Percentiles rank a stretch among this genome's conserved stretches.
Evolutionary conservation across 1,140 invertebrate species (phyloP).

Genomic region (Maniola jurtina): DNA sequence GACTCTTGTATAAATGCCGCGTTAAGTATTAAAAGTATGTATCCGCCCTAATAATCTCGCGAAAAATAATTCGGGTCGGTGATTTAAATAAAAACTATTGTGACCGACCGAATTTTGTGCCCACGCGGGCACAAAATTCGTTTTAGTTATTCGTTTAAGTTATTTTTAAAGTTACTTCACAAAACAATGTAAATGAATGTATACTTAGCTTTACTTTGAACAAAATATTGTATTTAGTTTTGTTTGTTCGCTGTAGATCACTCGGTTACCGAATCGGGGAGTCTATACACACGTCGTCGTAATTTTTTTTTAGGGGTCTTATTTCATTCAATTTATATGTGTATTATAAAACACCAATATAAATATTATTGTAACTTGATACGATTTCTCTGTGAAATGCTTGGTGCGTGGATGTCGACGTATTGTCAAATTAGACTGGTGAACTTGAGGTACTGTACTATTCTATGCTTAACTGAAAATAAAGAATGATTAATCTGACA

Average conservation of each 20-base stretch:
- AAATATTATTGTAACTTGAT: slow-evolving; percentile 39
- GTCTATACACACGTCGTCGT: slow-evolving; percentile 25
- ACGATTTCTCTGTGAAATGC: slow-evolving; percentile 46
- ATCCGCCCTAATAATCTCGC: too few species aligned
- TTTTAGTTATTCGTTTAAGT: too few species aligned
- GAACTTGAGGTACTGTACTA: slow-evolving; percentile 72
- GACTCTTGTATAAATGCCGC: too few species aligned
- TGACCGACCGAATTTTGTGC: too few species aligned
- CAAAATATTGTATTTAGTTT: slow-evolving; percentile 48
- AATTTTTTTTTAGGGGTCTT: slow-evolving; percentile 40
- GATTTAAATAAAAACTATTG: too few species aligned
- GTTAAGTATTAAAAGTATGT: too few species aligned
- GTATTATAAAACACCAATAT: slow-evolving; percentile 43
- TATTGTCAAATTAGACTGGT: slow-evolving; percentile 71
- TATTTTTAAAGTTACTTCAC: slow-evolving; percentile 5
- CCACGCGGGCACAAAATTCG: too few species aligned
- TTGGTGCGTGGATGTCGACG: slow-evolving; percentile 54
- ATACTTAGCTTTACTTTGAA: slow-evolving; percentile 33
- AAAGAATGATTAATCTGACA: slow-evolving; percentile 73
- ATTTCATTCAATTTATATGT: slow-evolving; percentile 40
- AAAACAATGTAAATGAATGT: not conserved
- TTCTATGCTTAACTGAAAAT: slow-evolving; percentile 78
- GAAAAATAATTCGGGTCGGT: too few species aligned
- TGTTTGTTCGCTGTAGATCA: slow-evolving; percentile 18
- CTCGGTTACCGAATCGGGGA: slow-evolving; percentile 22